Evolutionary conservation across 2,888 invertebrate genomes (phyloP), one percentile per base, ranked within the genome.

Genomic region (Leptinotarsa rubiginosa): DNA sequence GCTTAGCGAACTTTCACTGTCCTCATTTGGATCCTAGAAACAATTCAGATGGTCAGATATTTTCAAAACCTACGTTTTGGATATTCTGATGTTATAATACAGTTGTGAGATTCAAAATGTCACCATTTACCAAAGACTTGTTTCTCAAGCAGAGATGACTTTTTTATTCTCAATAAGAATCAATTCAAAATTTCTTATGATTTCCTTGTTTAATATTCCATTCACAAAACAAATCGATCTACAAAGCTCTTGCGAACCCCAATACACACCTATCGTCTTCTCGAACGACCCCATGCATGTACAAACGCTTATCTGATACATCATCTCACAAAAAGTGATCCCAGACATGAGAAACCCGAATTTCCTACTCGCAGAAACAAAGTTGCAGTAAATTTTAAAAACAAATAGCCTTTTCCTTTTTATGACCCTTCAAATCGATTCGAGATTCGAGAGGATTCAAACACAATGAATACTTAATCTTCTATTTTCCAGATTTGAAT

Each of bases 401-500:
- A 80, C 80, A 79, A 80, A 81, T 80, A 77, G 78, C 77, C 71
- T 74, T 76, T 78, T 77, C 77, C 75, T 77, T 81, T 81, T 82
- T 81, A 79, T 77, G 78, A 77, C 76, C 78, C 78, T 75, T 73
- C 75, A 77, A 80, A 80, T 80, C 81, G 77, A 78, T 62, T 18
- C 54, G 68, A 68, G 52, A 68, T 80, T 80, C 77, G 47, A 76
- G 69, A 76, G 79, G 80, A 81, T 81, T 81, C 76, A 76, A 75
- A 80, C 76, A 79, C 81, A 82, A 82, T 83, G 82, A 83, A 83
- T 83, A 82, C 80, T 83, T 82, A 83, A 83, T 83, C 81, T 79
- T 73, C 79, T 78, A 81, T 83, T 82, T 82, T 78, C 81, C 78
- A 81, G 81, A 83, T 82, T 83, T 80, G 80, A 81, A 81, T 83